A percentile compares a stretch with the other conserved stretches of the same genome.
phyloP scores from a whole-genome alignment of 2,888 invertebrate species.

The Lepas anatifera region DNA sequence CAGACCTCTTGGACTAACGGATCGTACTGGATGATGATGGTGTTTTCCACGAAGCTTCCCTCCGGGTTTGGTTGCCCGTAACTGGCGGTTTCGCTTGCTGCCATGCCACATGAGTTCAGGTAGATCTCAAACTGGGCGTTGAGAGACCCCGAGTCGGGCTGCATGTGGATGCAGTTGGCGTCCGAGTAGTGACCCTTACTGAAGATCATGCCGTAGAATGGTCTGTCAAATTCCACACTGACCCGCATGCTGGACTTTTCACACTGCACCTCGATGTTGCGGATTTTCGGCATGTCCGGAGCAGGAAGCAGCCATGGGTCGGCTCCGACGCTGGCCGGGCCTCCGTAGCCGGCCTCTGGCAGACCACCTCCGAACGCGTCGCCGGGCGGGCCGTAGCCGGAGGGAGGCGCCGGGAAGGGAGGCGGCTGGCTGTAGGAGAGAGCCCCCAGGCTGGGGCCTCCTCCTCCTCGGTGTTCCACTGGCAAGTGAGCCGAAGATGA shows the following conservation, averaged over 20 bases:
- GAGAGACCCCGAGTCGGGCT: constrained; percentile 78
- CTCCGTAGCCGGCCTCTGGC: not conserved
- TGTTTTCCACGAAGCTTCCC: constrained; percentile 87
- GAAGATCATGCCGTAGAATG: constrained; percentile 92
- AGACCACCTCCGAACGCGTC: not conserved
- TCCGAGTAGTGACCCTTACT: constrained; percentile 60
- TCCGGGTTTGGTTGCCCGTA: constrained; percentile 72
- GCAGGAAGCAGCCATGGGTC: constrained; percentile 75
- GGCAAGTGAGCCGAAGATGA: constrained; percentile 24
- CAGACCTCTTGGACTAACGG: constrained; percentile 61
- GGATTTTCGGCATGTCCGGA: constrained; percentile 83
- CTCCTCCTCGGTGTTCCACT: constrained; percentile 24
- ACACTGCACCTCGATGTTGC: constrained; percentile 76
- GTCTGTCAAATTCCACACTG: constrained; percentile 86
- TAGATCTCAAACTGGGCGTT: constrained; percentile 89
- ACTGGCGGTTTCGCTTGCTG: constrained; percentile 63
- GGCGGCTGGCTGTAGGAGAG: not conserved
- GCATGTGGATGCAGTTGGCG: constrained; percentile 77
- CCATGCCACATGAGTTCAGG: constrained; percentile 86
- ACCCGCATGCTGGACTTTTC: constrained; percentile 93
- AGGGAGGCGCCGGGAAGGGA: not conserved
- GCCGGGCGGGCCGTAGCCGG: not conserved
- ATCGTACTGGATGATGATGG: constrained; percentile 80
- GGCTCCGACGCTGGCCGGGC: constrained; percentile 35
- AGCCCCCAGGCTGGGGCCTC: not conserved